Evolutionary conservation across 2,888 invertebrate species (phyloP).

Genomic region (Neoaliturus tenellus): DNA sequence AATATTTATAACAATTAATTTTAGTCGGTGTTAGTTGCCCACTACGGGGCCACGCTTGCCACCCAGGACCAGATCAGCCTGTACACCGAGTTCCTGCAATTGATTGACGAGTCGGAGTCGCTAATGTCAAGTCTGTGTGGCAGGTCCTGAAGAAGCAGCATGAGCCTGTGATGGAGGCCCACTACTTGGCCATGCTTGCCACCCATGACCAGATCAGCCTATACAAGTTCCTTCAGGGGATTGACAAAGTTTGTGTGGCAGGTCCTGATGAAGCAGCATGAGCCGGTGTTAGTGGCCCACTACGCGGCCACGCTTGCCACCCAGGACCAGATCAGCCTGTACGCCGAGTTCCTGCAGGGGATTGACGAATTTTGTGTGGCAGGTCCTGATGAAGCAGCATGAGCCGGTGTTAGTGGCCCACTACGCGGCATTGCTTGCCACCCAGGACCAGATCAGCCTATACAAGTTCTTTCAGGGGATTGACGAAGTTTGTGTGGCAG

Average conservation of each 20-base stretch:
- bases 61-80: constrained; percentile 77
- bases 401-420: no score
- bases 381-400: no score
- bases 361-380: no score
- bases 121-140: constrained; percentile 80
- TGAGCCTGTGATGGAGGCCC: constrained; percentile 88
- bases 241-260: no score
- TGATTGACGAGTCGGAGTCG: constrained; percentile 77
- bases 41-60: constrained; percentile 89
- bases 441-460: no score
- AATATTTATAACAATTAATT: no score
- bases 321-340: constrained; percentile 78
- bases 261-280: constrained; percentile 84
- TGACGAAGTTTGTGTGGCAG: no score
- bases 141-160: constrained; percentile 82
- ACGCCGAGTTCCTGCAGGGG: constrained; percentile 82
- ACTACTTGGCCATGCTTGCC: constrained; percentile 89
- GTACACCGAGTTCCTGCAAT: constrained; percentile 83
- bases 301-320: constrained; percentile 88
- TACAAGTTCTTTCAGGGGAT: no score
- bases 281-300: constrained; percentile 88
- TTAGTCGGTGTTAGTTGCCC: constrained; percentile 88
- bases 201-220: constrained; percentile 77
- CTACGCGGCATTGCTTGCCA: no score
- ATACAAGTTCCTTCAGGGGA: constrained; percentile 82